phyloP scores from a whole-genome alignment of 2,888 invertebrate genomes.

The Unio pictorum region DNA sequence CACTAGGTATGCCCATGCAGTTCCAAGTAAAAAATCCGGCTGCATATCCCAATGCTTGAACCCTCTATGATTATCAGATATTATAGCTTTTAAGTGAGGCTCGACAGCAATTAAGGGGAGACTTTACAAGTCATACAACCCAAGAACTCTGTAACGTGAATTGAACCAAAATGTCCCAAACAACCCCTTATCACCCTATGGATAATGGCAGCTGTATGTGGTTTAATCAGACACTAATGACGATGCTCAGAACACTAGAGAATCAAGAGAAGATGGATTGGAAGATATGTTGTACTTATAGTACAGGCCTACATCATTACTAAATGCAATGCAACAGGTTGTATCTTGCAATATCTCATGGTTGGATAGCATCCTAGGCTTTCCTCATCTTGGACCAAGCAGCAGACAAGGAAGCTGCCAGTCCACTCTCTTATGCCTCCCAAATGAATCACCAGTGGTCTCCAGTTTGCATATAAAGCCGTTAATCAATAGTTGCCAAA shows the following conservation, averaged over 20 bases:
- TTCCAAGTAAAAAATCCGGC: slow-evolving; percentile 14
- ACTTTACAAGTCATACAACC: slow-evolving; percentile 18
- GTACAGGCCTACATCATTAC: slow-evolving; percentile 16
- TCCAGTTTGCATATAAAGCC: too few relatives aligned
- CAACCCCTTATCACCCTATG: slow-evolving; percentile 20
- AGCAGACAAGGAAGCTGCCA: too few relatives aligned
- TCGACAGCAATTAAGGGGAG: slow-evolving; percentile 16
- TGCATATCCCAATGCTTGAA: slow-evolving; percentile 12
- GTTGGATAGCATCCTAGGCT: slow-evolving; percentile 10
- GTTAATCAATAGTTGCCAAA: too few relatives aligned
- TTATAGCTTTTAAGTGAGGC: slow-evolving; percentile 18
- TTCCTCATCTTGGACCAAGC: too few relatives aligned
- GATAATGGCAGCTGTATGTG: slow-evolving; percentile 14
- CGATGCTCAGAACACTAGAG: slow-evolving; percentile 14
- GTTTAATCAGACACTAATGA: slow-evolving; percentile 16
- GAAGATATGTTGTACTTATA: slow-evolving; percentile 8
- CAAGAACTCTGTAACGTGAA: slow-evolving; percentile 7
- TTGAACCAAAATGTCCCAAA: slow-evolving; percentile 6
- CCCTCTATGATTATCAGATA: slow-evolving; percentile 12
- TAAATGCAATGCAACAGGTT: slow-evolving; percentile 13
- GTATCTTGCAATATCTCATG: slow-evolving; percentile 12
- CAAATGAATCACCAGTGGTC: too few relatives aligned
- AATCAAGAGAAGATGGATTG: slow-evolving; percentile 11
- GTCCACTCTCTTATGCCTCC: too few relatives aligned
- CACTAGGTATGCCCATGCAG: neutral